These are phyloP conservation scores for Bubo scandiacus DNA, from an alignment of 2,113 vertebrate species.

Conservation along the genomic window DNA sequence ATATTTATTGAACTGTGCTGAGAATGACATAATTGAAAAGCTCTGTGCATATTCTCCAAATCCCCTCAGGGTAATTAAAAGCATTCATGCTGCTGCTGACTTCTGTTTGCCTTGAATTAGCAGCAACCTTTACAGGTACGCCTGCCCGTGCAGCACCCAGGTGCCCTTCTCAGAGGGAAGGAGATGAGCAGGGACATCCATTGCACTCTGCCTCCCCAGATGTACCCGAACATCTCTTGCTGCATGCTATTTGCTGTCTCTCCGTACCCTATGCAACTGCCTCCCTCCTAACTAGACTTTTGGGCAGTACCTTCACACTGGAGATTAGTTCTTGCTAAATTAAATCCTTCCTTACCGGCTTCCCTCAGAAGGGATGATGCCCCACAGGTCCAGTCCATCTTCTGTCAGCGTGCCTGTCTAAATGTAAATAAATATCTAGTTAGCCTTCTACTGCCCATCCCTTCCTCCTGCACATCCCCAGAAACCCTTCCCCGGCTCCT, in stretches of 20 bases:
- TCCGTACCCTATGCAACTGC: too few species aligned
- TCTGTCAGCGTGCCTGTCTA: constrained; percentile 77
- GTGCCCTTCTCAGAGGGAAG: neutral
- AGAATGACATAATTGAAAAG: constrained; percentile 1
- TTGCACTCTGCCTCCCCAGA: neutral
- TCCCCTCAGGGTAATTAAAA: neutral
- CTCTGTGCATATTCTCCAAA: neutral
- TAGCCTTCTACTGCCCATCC: neutral
- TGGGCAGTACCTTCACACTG: neutral
- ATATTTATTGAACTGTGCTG: constrained; percentile 29
- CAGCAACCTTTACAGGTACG: accelerated
- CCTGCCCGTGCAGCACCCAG: neutral
- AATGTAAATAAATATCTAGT: neutral
- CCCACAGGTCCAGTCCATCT: constrained; percentile 77
- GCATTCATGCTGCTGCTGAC: neutral
- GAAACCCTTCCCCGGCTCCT: neutral
- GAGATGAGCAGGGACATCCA: neutral
- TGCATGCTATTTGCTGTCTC: neutral
- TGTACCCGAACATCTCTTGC: accelerated
- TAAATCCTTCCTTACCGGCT: constrained; percentile 46
- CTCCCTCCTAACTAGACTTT: neutral
- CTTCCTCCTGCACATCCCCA: neutral
- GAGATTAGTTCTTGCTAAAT: neutral
- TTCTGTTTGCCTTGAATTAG: constrained; percentile 7
- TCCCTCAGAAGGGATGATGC: constrained; percentile 32